phyloP scores from a whole-genome alignment of 2,113 vertebrate genomes.

The Pungitius pungitius region DNA sequence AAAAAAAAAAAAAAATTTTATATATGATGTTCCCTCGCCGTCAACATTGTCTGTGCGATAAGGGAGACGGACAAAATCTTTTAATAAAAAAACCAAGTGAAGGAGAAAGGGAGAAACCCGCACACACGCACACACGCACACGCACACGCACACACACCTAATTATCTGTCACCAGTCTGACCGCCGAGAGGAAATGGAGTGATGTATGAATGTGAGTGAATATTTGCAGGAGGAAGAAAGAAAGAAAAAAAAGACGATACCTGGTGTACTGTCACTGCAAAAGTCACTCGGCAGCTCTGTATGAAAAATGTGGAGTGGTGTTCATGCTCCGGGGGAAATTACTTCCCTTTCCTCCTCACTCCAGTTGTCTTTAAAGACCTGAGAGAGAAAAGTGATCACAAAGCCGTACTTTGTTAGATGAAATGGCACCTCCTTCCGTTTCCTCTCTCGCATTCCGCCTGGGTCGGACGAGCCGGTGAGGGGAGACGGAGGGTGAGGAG shows the following conservation, averaged over 20 bases:
- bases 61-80: slow-evolving; percentile 59
- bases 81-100: slow-evolving; percentile 58
- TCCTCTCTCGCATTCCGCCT: slow-evolving; percentile 62
- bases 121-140: slow-evolving; percentile 19
- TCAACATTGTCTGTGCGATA: slow-evolving; percentile 58
- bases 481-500: slow-evolving; percentile 44
- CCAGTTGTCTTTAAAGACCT: slow-evolving; percentile 59
- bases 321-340: slow-evolving; percentile 53
- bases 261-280: slow-evolving; percentile 41
- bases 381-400: slow-evolving; percentile 68
- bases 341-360: slow-evolving; percentile 46
- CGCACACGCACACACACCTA: slow-evolving; percentile 28
- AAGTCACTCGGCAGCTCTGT: slow-evolving; percentile 47
- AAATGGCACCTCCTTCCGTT: slow-evolving; percentile 60
- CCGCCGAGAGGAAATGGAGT: slow-evolving; percentile 53
- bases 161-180: slow-evolving; percentile 63
- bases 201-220: slow-evolving; percentile 53
- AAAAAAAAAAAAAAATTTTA: slow-evolving; percentile 43
- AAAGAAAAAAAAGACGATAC: slow-evolving; percentile 23
- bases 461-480: slow-evolving; percentile 52
- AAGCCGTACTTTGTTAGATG: slow-evolving; percentile 69
- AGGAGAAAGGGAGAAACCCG: slow-evolving; percentile 17
- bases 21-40: slow-evolving; percentile 58
- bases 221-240: slow-evolving; percentile 47
- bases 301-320: slow-evolving; percentile 44